Evolutionary conservation across 2,888 invertebrate species (phyloP), one percentile per base, ranked within the genome.

Genomic region (Alloscopus bannaensis): DNA sequence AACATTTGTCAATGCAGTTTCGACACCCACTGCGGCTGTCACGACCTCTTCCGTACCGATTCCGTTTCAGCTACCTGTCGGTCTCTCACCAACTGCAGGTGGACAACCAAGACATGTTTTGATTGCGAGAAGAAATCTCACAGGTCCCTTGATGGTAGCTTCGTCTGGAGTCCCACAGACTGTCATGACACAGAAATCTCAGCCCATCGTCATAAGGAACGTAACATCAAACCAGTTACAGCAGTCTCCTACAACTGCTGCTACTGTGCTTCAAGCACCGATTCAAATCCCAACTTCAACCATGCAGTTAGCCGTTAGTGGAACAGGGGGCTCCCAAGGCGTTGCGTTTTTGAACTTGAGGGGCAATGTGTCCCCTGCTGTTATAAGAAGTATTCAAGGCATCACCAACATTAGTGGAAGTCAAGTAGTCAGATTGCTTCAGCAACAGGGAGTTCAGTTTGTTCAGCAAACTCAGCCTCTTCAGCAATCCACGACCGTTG

Each of bases 161-260:
- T 60, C 77, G 16, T 60, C 78, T 2, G 75, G 66, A 22, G 57
- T 76, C 11, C 45, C 26, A 0, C 80, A 79, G 60, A 60, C 68
- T 3, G 72, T 81, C 3, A 70, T 84, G 31, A 60, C 69, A 16
- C 83, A 83, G 55, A 82, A 83, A 69, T 76, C 78, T 13, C 71
- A 71, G 18, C 83, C 85, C 4, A 84, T 86, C 52, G 81, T 86
- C 1, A 84, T 86, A 29, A 47, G 84, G 20, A 79, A 81, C 47
- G 69, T 82, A 11, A 69, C 78, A 55, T 82, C 84, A 24, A 66
- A 55, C 18, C 83, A 83, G 59, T 20, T 82, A 6, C 73, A 80
- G 20, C 71, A 73, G 45, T 3, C 62, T 1, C 45, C 70, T n/a
- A 50, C 59, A 0, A 65, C 59, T 16, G 50, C 45, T 24, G 50